phyloP scores from a whole-genome alignment of 2,113 vertebrate species.

The Osmerus eperlanus region DNA sequence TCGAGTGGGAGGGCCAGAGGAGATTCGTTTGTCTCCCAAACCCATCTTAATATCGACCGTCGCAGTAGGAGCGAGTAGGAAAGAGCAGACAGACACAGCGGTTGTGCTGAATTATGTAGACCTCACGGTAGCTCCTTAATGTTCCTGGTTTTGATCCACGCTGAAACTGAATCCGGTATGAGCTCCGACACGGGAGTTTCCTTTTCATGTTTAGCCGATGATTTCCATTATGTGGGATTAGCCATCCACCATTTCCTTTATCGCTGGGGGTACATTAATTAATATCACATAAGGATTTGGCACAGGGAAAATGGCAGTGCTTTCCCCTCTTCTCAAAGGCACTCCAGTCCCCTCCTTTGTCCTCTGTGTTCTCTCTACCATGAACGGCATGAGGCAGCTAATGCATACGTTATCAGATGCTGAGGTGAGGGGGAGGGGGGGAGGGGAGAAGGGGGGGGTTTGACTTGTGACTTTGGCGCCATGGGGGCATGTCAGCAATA shows the following conservation, averaged over 20 bases:
- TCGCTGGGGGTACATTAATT: slow-evolving; percentile 3
- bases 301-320: background rate
- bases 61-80: background rate
- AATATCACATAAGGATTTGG: background rate
- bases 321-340: background rate
- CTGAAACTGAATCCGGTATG: slow-evolving; percentile 21
- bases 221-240: slow-evolving; percentile 3
- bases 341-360: slow-evolving; percentile 15
- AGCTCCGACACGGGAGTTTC: background rate
- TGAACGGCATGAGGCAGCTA: slow-evolving; percentile 18
- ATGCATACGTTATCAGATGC: slow-evolving; percentile 26
- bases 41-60: background rate
- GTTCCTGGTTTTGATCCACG: background rate
- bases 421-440: background rate
- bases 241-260: background rate
- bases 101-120: slow-evolving; percentile 9
- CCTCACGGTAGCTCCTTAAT: background rate
- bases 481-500: slow-evolving; percentile 22
- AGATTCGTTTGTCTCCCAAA: background rate
- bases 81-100: background rate
- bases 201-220: slow-evolving; percentile 2
- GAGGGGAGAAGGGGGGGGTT: background rate
- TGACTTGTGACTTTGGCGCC: background rate
- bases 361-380: slow-evolving; percentile 28
- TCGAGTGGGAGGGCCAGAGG: background rate